Conservation (phyloP, 2,888 invertebrate species). For the Seira musarum region DNA sequence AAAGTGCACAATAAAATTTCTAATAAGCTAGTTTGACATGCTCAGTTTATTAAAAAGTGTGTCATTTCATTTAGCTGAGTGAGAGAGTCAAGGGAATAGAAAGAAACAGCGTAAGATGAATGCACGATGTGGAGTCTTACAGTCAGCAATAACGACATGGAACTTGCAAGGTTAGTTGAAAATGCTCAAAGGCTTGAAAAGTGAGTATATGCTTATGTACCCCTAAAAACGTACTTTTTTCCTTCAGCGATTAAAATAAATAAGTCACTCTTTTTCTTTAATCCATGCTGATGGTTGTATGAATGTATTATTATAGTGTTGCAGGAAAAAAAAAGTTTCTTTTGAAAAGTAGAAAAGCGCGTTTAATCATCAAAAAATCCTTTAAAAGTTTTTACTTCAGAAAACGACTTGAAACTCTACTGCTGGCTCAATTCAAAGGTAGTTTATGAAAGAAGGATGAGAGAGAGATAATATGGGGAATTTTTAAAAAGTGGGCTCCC, state of each 20-base stretch:
- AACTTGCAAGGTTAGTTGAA: too few relatives aligned
- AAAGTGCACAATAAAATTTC: constrained; percentile 49
- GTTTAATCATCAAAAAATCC: neutral
- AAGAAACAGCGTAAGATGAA: constrained; percentile 11
- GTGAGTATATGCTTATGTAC: neutral
- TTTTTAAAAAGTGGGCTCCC: neutral
- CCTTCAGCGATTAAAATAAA: constrained; percentile 8
- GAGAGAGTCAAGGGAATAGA: neutral
- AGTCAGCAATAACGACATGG: too few relatives aligned
- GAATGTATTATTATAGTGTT: neutral
- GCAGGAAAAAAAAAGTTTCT: constrained; percentile 7
- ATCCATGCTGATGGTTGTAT: neutral
- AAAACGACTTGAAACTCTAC: neutral
- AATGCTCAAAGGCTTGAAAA: too few relatives aligned
- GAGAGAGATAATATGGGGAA: too few relatives aligned
- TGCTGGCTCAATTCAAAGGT: neutral
- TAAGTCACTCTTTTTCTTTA: constrained; percentile 9
- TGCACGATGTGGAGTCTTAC: neutral
- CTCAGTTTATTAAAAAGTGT: constrained; percentile 52
- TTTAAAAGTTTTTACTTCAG: neutral
- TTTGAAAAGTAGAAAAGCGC: constrained; percentile 1
- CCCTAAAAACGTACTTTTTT: constrained; percentile 7
- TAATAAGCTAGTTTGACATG: constrained; percentile 50
- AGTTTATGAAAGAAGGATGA: neutral
- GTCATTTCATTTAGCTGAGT: constrained; percentile 18